Conservation (phyloP, 1,140 invertebrate species). For the Maconellicoccus hirsutus region DNA sequence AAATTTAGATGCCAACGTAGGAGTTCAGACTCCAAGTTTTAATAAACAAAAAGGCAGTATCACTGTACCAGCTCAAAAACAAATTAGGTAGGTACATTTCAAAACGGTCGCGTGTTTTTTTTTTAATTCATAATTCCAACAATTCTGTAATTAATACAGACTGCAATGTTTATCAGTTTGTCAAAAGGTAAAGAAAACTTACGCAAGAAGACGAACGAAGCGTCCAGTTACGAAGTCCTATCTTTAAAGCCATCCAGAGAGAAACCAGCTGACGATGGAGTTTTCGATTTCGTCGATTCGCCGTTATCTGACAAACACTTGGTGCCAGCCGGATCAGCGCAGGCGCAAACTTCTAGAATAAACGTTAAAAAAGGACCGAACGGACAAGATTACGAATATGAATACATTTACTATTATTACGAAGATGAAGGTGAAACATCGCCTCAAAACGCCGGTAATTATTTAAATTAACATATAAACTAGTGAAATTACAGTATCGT, state of each 20-base stretch:
- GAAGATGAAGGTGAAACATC: constrained; percentile 56
- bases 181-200: constrained; percentile 12
- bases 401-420: constrained; percentile 83
- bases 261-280: constrained; percentile 27
- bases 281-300: constrained; percentile 31
- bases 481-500: background rate
- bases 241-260: background rate
- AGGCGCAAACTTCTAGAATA: constrained; percentile 44
- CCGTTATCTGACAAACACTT: constrained; percentile 30
- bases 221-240: background rate
- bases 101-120: background rate
- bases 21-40: background rate
- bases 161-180: constrained; percentile 20
- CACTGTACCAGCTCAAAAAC: background rate
- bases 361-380: constrained; percentile 80
- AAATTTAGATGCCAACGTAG: background rate
- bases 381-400: constrained; percentile 80
- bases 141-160: background rate
- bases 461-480: background rate
- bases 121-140: background rate
- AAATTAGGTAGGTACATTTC: background rate
- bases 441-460: background rate
- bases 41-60: constrained; percentile 12
- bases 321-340: constrained; percentile 30
- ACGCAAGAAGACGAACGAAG: background rate